phyloP scores from a whole-genome alignment of 2,797 vertebrate species.

The Clarias fuscus region DNA sequence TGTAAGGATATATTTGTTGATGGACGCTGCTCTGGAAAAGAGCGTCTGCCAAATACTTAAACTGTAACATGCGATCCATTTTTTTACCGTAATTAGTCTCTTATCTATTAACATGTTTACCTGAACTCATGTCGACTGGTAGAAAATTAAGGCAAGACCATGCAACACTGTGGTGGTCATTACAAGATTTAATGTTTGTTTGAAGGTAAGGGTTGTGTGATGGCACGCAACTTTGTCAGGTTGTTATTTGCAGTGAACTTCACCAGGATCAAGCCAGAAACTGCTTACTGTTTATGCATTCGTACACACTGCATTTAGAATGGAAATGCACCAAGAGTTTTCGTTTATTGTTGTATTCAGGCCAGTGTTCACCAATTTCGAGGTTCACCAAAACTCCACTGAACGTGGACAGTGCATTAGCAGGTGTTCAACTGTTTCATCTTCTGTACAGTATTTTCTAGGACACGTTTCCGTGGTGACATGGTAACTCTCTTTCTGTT shows the following conservation, averaged over 20 bases:
- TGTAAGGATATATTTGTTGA: too few relatives aligned
- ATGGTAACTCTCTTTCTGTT: too few relatives aligned
- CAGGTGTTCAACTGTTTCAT: too few relatives aligned
- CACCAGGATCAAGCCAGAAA: background rate
- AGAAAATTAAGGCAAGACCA: background rate
- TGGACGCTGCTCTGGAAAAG: too few relatives aligned
- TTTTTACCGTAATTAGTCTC: background rate
- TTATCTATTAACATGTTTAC: background rate
- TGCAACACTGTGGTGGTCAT: background rate
- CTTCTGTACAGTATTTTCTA: too few relatives aligned
- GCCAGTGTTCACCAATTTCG: too few relatives aligned
- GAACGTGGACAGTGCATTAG: too few relatives aligned
- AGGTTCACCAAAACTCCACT: too few relatives aligned
- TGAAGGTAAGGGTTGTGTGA: background rate
- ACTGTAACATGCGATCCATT: background rate
- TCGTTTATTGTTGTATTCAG: too few relatives aligned
- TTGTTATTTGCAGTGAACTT: background rate
- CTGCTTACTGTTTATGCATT: background rate
- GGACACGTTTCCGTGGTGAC: too few relatives aligned
- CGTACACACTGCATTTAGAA: background rate
- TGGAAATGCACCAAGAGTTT: background rate
- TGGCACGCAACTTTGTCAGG: background rate
- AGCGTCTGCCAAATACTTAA: too few relatives aligned
- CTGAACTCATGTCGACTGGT: background rate
- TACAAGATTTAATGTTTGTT: background rate